A percentile compares a stretch with the other conserved stretches of the same genome.
phyloP scores from a whole-genome alignment of 92 coral and sea anemone genomes.

The Epizoanthus ramosus region DNA sequence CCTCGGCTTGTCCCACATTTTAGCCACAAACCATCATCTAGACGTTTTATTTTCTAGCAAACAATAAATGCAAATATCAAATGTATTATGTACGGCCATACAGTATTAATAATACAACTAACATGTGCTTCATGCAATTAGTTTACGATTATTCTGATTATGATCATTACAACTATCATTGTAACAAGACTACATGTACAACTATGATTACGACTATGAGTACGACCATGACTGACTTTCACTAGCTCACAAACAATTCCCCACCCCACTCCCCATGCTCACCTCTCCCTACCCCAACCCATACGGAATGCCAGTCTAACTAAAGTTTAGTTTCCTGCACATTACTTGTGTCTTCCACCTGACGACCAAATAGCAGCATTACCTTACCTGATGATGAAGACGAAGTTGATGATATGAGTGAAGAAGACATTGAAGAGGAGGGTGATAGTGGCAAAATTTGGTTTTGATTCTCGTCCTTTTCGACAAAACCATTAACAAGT shows the following conservation, averaged over 20 bases:
- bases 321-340: slow-evolving; percentile 6
- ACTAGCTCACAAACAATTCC: slow-evolving; percentile 7
- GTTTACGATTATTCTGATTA: too few relatives aligned
- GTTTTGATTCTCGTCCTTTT: slow-evolving; percentile 32
- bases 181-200: too few relatives aligned
- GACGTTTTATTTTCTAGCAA: too few relatives aligned
- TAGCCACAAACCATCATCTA: too few relatives aligned
- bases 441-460: slow-evolving; percentile 39
- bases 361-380: neutral
- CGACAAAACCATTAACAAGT: slow-evolving; percentile 21
- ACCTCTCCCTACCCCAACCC: neutral
- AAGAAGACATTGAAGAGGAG: slow-evolving; percentile 39
- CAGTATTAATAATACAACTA: too few relatives aligned
- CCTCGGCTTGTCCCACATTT: too few relatives aligned
- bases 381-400: slow-evolving; percentile 45
- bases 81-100: too few relatives aligned
- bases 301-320: neutral
- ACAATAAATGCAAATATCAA: too few relatives aligned
- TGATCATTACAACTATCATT: too few relatives aligned
- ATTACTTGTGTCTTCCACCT: slow-evolving; percentile 9
- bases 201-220: too few relatives aligned
- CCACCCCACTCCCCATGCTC: neutral
- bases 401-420: slow-evolving; percentile 11
- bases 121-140: too few relatives aligned
- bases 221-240: slow-evolving; percentile 26